Evolutionary conservation across 1,140 invertebrate species (phyloP).

Genomic region (Plectrocnemia conspersa): DNA sequence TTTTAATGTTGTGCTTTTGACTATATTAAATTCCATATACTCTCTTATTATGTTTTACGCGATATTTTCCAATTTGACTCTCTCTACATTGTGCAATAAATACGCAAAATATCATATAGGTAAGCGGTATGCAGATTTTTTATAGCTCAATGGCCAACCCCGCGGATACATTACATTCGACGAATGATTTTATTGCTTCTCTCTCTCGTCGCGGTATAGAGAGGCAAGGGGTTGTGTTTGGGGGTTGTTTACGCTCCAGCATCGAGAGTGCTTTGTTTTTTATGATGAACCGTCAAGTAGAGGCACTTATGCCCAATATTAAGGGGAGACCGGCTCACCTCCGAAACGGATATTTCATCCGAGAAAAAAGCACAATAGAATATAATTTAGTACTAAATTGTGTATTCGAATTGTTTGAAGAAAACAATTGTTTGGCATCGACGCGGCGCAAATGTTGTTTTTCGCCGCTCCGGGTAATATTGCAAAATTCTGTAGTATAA

Average conservation of each 20-base stretch:
- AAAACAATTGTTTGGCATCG: too few relatives aligned
- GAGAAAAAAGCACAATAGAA: too few relatives aligned
- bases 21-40: too few relatives aligned
- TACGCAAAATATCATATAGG: background rate
- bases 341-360: constrained; percentile 5
- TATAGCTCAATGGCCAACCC: background rate
- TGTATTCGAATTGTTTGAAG: too few relatives aligned
- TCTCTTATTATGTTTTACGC: too few relatives aligned
- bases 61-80: too few relatives aligned
- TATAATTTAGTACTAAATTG: too few relatives aligned
- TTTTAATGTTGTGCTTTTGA: too few relatives aligned
- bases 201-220: constrained; percentile 5
- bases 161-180: constrained; percentile 11
- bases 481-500: too few relatives aligned
- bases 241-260: constrained; percentile 18
- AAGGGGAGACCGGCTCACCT: constrained; percentile 10
- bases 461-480: too few relatives aligned
- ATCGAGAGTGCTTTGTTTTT: constrained; percentile 26
- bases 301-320: constrained; percentile 20
- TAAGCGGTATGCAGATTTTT: background rate
- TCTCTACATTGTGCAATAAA: too few relatives aligned
- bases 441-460: too few relatives aligned
- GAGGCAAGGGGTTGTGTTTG: constrained; percentile 15
- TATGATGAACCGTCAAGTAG: constrained; percentile 26
- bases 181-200: constrained; percentile 25